Evolutionary conservation across 2,797 vertebrate species (phyloP), one percentile per base, ranked within the genome.

Genomic region (Lepilemur ruficaudatus): DNA sequence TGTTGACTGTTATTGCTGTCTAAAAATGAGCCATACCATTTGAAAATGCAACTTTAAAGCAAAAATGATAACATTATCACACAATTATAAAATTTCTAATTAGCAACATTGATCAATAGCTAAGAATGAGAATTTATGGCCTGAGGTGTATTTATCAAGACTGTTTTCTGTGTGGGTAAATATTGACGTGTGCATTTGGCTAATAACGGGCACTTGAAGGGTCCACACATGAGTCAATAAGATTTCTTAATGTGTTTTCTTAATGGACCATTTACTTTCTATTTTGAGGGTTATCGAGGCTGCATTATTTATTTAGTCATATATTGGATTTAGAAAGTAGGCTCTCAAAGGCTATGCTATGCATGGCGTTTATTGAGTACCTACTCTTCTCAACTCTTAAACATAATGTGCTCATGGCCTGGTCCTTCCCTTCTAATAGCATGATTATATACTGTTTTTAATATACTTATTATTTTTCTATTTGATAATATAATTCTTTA

Each of bases 401-500:
- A 89, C 43, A 48, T 96, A 98, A 95, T 94, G 75, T 61, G 67
- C 78, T 97, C 91, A 91, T 91, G 88, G 94, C 95, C 89, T 92
- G 91, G 89, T 76, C 94, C 90, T 97, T 96, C 89, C 59, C 55
- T 95, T 94, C 97, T 97, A 98, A 97, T 90, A 96, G 97, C 94
- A 92, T 97, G 93, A 98, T 97, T 97, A 97, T 98, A 97, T 96
- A 98, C 97, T 98, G 96, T 89, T 97, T 97, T 97, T 97, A 97
- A 98, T 98, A 98, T 96, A 98, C 97, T 98, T 98, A 97, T 98
- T 98, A 97, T 98, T 98, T 98, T 98, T 97, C 95, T 98, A 96
- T 98, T 97, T 98, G 97, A 97, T 98, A 97, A 92, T 98, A 98
- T 98, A 98, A 98, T 97, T 98, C 78, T 89, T 98, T 96, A 97